A percentile compares a stretch with the other conserved stretches of the same genome.
phyloP scores from a whole-genome alignment of 2,888 invertebrate genomes.

The Patella depressa region DNA sequence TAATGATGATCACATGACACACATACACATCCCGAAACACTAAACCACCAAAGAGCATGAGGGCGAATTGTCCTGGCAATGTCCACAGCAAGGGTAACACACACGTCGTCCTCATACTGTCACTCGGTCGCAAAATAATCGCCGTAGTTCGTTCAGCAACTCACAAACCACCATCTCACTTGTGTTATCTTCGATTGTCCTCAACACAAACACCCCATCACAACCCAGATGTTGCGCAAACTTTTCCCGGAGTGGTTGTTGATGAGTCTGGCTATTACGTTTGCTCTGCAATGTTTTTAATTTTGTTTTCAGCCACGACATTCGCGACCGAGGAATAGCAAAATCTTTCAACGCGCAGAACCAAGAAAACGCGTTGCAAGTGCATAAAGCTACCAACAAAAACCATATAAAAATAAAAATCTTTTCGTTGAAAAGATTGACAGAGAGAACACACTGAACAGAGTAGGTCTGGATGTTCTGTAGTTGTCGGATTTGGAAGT shows the following conservation, averaged over 20 bases:
- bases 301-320: slow-evolving; percentile 23
- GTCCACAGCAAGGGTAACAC: too few species aligned
- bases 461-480: slow-evolving; percentile 22
- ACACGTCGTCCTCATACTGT: too few species aligned
- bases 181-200: slow-evolving; percentile 31
- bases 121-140: slow-evolving; percentile 8
- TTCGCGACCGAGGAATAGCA: slow-evolving; percentile 20
- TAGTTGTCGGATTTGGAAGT: slow-evolving; percentile 31
- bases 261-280: not conserved
- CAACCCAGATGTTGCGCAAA: slow-evolving; percentile 28
- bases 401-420: slow-evolving; percentile 32
- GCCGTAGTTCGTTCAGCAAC: slow-evolving; percentile 21
- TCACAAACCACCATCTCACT: slow-evolving; percentile 26
- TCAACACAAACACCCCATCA: slow-evolving; percentile 32
- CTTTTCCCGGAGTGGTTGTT: slow-evolving; percentile 4
- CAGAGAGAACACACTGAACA: slow-evolving; percentile 27
- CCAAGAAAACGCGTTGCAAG: slow-evolving; percentile 27
- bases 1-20: too few species aligned
- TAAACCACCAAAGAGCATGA: too few species aligned
- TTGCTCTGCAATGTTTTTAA: slow-evolving; percentile 11
- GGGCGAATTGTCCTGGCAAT: too few species aligned
- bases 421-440: slow-evolving; percentile 34
- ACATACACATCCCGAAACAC: too few species aligned
- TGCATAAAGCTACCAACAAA: slow-evolving; percentile 24
- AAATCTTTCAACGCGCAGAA: slow-evolving; percentile 29